Base-by-base conservation (phyloP, 2,888 invertebrate species). In the Patella pellucida region DNA sequence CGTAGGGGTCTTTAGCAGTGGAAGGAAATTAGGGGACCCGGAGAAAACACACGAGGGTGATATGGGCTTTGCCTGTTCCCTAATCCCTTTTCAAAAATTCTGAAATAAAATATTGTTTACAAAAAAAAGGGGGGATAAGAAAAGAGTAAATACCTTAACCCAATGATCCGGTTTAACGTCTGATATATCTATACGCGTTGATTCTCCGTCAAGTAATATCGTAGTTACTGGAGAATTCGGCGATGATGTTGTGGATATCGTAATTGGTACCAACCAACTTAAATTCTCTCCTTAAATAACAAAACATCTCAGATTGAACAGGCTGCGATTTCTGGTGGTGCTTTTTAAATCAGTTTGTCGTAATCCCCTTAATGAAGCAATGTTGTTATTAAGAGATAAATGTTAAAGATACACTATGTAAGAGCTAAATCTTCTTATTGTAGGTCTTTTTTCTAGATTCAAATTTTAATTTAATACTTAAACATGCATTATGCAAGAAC, bases 251-350 rank as follows among this genome's bases (percentile, higher is more conserved):
- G 95, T 95, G 73, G 95, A 94, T 77, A 97, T 94, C 52, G 95
- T 95, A 76, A 98, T 93, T 0, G 98, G 98, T 73, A 98, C 95
- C 93, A 96, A 94, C 98, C 98, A 98, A 15, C 94, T 90, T 76
- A 93, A 94, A 76, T 94, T 93, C 74, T 93, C 93, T 51, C 91
- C 92, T 85, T 80, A 1, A 75, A 68, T 74, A 41, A 41, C 62
- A 19, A 11, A 68, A 27, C 7, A 41, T 41, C 31, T 41, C 31
- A 41, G 5, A 41, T 41, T 41, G 5, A 41, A 41, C 31, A 41
- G 0, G 4, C 31, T 41, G 7, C 7, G 31, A 41, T 41, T 41
- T 31, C 31, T 31, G 31, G 2, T 31, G 31, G 2, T 31, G 4
- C 4, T 31, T 31, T 41, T 41, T 41, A 41, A 41, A 41, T 41